Evolutionary conservation across 2,888 invertebrate species (phyloP).

Genomic region (Aquatica leii): DNA sequence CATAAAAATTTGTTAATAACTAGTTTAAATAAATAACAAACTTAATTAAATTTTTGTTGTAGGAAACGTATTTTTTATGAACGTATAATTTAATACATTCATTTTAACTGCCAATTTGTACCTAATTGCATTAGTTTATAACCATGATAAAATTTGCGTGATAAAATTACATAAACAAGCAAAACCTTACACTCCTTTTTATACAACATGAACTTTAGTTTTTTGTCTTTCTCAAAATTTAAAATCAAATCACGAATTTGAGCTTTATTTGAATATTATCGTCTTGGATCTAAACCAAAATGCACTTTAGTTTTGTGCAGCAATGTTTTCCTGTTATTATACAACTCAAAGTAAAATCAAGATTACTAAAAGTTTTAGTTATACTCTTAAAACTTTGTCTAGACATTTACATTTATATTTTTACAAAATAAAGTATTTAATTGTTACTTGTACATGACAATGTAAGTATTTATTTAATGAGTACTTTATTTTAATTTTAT

Average conservation of each 20-base stretch:
- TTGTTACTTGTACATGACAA: no score
- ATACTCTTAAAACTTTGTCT: conserved; percentile 21
- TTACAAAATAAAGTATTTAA: neutral
- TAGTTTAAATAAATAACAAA: no score
- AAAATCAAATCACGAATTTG: conserved; percentile 7
- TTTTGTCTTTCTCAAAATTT: conserved; percentile 4
- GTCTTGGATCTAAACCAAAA: conserved; percentile 14
- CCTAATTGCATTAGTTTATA: conserved; percentile 18
- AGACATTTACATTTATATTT: no score
- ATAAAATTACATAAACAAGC: conserved; percentile 8
- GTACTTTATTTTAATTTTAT: no score
- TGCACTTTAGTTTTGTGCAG: conserved; percentile 13
- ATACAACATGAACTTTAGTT: neutral
- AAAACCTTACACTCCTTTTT: no score
- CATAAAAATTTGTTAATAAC: no score
- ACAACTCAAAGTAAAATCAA: conserved; percentile 13
- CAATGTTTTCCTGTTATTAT: conserved; percentile 20
- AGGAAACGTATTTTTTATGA: no score
- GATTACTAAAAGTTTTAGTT: conserved; percentile 15
- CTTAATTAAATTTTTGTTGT: no score
- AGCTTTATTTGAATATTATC: conserved; percentile 11
- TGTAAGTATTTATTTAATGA: no score
- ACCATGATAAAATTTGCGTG: conserved; percentile 16
- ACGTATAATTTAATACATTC: no score
- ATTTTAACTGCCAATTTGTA: conserved; percentile 22